These are phyloP conservation scores for Urocolius indicus DNA, from an alignment of 2,113 vertebrate genomes.

Conservation along the genomic window DNA sequence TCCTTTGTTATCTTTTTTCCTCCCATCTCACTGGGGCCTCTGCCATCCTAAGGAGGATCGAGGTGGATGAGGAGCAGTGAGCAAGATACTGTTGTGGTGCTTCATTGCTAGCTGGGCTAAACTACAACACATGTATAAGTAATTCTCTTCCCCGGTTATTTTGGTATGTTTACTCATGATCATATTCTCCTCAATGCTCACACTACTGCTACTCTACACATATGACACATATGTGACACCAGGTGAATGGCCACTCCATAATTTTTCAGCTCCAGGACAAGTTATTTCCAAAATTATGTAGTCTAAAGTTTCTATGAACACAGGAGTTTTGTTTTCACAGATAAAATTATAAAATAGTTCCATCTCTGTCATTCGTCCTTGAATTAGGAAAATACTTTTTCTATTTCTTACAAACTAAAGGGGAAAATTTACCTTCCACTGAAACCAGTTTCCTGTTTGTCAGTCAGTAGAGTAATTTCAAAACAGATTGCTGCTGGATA, in stretches of 20 bases:
- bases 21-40: too few relatives aligned
- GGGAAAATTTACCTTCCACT: neutral
- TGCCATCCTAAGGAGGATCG: too few relatives aligned
- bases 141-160: neutral
- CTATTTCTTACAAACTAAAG: neutral
- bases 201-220: neutral
- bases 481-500: neutral
- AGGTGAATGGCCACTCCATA: neutral
- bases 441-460: neutral
- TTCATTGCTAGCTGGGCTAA: too few relatives aligned
- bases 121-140: neutral
- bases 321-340: neutral
- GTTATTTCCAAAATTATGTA: neutral
- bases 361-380: neutral
- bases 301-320: neutral
- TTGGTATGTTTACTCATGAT: neutral
- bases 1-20: too few relatives aligned
- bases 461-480: neutral
- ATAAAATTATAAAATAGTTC: neutral
- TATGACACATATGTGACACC: fast-evolving
- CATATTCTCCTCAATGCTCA: neutral
- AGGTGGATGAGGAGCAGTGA: too few relatives aligned
- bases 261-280: neutral
- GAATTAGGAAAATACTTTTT: neutral
- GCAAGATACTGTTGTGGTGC: too few relatives aligned